Conservation (phyloP, 1,140 invertebrate species). For the Euborellia annulipes region DNA sequence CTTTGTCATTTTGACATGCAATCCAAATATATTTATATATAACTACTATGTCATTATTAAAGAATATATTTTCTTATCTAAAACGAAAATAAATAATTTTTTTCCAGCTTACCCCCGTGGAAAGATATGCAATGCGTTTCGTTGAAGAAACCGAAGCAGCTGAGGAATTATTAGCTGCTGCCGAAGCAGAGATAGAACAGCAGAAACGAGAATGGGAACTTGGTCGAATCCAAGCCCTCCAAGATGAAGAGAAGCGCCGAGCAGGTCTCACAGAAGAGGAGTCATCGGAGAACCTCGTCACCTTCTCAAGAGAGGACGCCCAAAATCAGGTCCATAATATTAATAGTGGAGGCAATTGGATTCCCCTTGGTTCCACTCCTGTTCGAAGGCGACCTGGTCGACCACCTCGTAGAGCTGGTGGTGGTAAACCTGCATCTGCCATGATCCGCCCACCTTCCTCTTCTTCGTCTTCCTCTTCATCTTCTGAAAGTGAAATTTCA, state of each 20-base stretch:
- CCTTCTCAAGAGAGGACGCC: slow-evolving; percentile 54
- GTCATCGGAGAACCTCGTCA: slow-evolving; percentile 37
- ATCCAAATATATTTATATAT: too few species aligned
- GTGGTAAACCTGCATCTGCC: too few species aligned
- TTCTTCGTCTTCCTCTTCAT: slow-evolving; percentile 4
- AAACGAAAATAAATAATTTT: slow-evolving; percentile 10
- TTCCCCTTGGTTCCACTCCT: neutral
- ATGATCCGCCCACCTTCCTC: neutral
- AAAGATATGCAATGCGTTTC: slow-evolving; percentile 83
- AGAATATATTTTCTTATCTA: neutral
- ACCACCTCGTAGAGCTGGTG: too few species aligned
- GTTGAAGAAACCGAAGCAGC: slow-evolving; percentile 77
- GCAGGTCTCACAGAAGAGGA: slow-evolving; percentile 39
- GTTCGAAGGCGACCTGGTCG: neutral
- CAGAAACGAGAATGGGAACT: slow-evolving; percentile 90
- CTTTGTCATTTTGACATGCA: too few species aligned
- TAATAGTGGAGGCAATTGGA: slow-evolving; percentile 10
- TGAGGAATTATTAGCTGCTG: slow-evolving; percentile 68
- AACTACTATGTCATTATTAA: neutral
- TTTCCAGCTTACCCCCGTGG: slow-evolving; percentile 70
- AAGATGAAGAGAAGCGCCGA: slow-evolving; percentile 54
- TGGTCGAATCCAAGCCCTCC: slow-evolving; percentile 53
- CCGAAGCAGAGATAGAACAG: slow-evolving; percentile 78
- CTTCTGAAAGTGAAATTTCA: neutral
- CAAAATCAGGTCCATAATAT: slow-evolving; percentile 63